phyloP scores from a whole-genome alignment of 1,140 invertebrate species.

The Drosophila elegans region DNA sequence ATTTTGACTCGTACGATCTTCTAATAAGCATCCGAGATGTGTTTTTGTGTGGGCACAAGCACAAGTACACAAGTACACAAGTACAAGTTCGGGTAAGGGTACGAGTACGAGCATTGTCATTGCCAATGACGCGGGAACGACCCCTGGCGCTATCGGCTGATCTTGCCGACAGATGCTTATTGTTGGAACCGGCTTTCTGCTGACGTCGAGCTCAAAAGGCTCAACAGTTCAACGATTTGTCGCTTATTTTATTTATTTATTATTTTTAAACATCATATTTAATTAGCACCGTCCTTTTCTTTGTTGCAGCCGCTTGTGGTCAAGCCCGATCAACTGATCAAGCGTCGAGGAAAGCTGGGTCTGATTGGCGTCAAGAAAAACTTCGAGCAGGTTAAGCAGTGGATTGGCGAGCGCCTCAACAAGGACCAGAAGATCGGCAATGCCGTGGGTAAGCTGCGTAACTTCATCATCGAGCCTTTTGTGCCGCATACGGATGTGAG shows the following conservation, averaged over 20 bases:
- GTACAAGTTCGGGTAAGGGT: constrained; percentile 29
- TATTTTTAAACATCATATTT: constrained; percentile 7
- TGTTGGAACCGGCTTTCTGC: constrained; percentile 32
- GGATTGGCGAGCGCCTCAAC: constrained; percentile 94
- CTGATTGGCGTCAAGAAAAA: constrained; percentile 97
- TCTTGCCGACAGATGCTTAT: constrained; percentile 28
- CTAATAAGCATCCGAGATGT: constrained; percentile 48
- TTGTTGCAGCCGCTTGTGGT: constrained; percentile 93
- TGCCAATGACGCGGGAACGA: constrained; percentile 72
- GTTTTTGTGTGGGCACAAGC: constrained; percentile 31
- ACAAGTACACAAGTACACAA: constrained; percentile 18
- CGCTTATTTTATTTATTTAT: constrained; percentile 23
- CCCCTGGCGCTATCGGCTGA: constrained; percentile 58
- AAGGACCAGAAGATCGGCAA: constrained; percentile 95
- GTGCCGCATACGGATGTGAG: constrained; percentile 94
- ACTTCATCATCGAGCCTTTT: constrained; percentile 99
- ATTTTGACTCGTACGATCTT: constrained; percentile 78
- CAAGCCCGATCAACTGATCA: constrained; percentile 99
- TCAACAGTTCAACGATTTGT: constrained; percentile 59
- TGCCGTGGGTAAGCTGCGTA: constrained; percentile 93
- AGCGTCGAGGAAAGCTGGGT: constrained; percentile 98
- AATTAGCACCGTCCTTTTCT: constrained; percentile 46
- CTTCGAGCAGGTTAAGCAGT: constrained; percentile 91
- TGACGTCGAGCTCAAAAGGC: constrained; percentile 5
- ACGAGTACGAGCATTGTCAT: constrained; percentile 57